Evolutionary conservation across 2,797 vertebrate genomes (phyloP), one percentile per base, ranked within the genome.

Genomic region (Gambusia yucatana): DNA sequence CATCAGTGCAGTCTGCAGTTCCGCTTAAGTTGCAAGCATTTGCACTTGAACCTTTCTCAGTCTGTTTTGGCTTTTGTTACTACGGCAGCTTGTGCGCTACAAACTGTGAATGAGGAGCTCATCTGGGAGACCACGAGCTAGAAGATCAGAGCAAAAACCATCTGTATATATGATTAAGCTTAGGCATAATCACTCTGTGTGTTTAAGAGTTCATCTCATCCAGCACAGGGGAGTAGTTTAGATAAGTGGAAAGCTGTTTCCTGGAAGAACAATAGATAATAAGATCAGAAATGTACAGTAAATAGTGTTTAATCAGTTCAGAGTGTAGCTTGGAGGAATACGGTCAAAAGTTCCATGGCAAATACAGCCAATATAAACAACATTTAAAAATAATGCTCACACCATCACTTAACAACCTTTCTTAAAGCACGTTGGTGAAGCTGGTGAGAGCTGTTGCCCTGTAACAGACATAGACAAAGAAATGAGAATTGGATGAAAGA

Each of bases 161-260:
- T 92, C 88, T 90, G 90, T 91, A 90, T 90, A 89, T 92, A 91
- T 85, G 87, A 86, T 87, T 72, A 88, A 90, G 92, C 89, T 91
- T 89, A 88, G 76, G 86, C 75, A 57, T 88, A 88, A 93, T 93
- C 81, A 28, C 85, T 77, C 71, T 89, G 90, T 88, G 85, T 92
- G 87, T 89, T 91, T 88, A 86, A 84, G 87, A 85, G 81, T 92
- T 90, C 89, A 67, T 84, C 82, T 86, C 79, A 75, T 86, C 81
- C 72, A 73, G 77, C 85, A 76, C 30, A 61, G 80, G 82, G 85
- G 88, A 90, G 81, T 65, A 61, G 70, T 75, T 74, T 46, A 82
- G 85, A 89, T 85, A 81, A 84, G 73, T 73, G 73, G 33, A 61
- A 72, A 73, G 69, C 75, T 48, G 72, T 84, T 92, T 91, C 88